These are phyloP conservation scores for Meliscaeva auricollis DNA, from an alignment of 2,888 invertebrate genomes.

Conservation along the genomic window DNA sequence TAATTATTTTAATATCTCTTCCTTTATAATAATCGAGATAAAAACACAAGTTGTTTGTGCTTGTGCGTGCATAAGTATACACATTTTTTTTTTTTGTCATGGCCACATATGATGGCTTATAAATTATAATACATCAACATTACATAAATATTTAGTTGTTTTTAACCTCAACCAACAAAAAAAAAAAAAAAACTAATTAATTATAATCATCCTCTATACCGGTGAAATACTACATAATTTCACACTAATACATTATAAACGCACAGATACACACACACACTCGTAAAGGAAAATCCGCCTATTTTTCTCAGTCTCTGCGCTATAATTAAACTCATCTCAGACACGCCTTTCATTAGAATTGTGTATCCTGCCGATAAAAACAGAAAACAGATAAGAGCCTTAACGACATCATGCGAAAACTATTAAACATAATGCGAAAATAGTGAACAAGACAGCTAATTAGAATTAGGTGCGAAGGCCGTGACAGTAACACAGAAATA, in stretches of 20 bases:
- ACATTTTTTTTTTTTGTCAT: neutral
- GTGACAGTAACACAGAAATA: slow-evolving; percentile 16
- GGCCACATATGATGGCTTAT: neutral
- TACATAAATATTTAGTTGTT: slow-evolving; percentile 8
- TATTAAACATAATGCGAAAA: slow-evolving; percentile 54
- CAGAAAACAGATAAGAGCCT: slow-evolving; percentile 2
- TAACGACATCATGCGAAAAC: slow-evolving; percentile 58
- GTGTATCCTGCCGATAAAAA: slow-evolving; percentile 49
- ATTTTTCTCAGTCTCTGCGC: neutral
- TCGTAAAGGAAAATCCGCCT: neutral
- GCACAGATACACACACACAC: neutral
- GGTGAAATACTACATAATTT: too few species aligned
- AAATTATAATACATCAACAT: slow-evolving; percentile 9
- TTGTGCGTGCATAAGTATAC: neutral
- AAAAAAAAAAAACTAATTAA: slow-evolving; percentile 33
- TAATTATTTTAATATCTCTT: slow-evolving; percentile 32
- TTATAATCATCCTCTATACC: slow-evolving; percentile 1
- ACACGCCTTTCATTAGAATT: slow-evolving; percentile 52
- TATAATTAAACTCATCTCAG: slow-evolving; percentile 62
- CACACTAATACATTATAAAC: neutral
- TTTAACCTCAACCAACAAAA: slow-evolving; percentile 32
- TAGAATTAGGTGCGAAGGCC: slow-evolving; percentile 35
- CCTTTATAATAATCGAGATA: slow-evolving; percentile 33
- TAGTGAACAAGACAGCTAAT: slow-evolving; percentile 57
- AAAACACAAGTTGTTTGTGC: neutral